These are phyloP conservation scores for Hydrochoerus hydrochaeris DNA, from an alignment of 2,113 vertebrate species.

Conservation along the genomic window DNA sequence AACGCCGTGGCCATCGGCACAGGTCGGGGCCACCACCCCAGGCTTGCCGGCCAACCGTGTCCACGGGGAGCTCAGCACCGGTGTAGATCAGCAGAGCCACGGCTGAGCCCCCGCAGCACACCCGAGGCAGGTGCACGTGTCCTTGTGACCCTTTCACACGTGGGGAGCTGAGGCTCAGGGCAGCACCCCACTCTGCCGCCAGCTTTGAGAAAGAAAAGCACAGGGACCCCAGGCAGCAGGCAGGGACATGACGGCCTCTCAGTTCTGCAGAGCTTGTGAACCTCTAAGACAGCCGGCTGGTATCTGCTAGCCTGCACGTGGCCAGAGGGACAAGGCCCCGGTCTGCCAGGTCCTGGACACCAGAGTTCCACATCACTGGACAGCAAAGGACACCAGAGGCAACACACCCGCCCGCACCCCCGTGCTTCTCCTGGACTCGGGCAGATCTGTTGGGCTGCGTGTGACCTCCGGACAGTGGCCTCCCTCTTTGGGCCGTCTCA, in stretches of 20 bases:
- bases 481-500: not conserved
- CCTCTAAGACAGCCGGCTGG: not conserved
- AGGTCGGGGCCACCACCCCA: not conserved
- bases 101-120: not conserved
- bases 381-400: fast-evolving
- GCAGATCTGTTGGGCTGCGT: not conserved
- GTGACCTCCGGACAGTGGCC: not conserved
- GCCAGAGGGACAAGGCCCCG: not conserved
- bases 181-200: fast-evolving
- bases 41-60: not conserved
- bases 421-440: fast-evolving
- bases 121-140: fast-evolving
- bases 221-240: fast-evolving
- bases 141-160: not conserved
- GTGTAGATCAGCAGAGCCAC: not conserved
- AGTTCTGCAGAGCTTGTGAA: not conserved
- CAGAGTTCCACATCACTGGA: not conserved
- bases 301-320: fast-evolving
- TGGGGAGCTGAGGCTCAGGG: not conserved
- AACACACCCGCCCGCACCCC: not conserved
- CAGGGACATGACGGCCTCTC: not conserved
- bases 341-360: not conserved
- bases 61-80: not conserved
- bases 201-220: not conserved
- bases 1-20: fast-evolving